Evolutionary conservation across 2,113 vertebrate genomes (phyloP).

Genomic region (Sula dactylatra): DNA sequence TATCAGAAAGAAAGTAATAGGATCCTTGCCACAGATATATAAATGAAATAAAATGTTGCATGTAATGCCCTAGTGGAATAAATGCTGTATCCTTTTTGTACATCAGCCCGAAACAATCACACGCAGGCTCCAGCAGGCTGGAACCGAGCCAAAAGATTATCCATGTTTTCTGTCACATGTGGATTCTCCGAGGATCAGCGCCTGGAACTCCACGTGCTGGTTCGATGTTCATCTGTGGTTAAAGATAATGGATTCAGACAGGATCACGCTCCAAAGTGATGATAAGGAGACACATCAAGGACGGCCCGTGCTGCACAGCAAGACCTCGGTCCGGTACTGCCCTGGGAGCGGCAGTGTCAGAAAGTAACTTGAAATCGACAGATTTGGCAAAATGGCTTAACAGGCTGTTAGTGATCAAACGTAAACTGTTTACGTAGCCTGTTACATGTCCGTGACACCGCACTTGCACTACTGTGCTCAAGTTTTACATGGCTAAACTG

Average conservation of each 20-base stretch:
- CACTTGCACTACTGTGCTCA: fast-evolving
- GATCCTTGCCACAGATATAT: fast-evolving
- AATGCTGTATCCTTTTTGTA: not conserved
- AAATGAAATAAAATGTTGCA: not conserved
- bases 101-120: not conserved
- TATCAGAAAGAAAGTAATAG: not conserved
- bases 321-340: fast-evolving
- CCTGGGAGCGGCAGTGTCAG: not conserved
- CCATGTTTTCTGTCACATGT: not conserved
- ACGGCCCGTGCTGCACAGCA: fast-evolving
- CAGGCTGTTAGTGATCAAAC: too few relatives aligned
- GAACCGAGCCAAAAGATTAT: not conserved
- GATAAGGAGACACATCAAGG: not conserved
- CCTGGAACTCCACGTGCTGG: not conserved
- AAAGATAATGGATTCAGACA: not conserved
- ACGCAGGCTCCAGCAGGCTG: not conserved
- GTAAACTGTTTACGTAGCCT: fast-evolving
- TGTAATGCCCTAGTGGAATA: not conserved
- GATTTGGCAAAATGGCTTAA: fast-evolving
- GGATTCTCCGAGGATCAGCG: not conserved
- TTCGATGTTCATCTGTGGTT: not conserved
- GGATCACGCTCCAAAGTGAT: fast-evolving
- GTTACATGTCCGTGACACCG: fast-evolving
- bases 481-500: fast-evolving
- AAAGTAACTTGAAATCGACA: fast-evolving